phyloP scores from a whole-genome alignment of 2,888 invertebrate genomes.

The Drosophila putrida region DNA sequence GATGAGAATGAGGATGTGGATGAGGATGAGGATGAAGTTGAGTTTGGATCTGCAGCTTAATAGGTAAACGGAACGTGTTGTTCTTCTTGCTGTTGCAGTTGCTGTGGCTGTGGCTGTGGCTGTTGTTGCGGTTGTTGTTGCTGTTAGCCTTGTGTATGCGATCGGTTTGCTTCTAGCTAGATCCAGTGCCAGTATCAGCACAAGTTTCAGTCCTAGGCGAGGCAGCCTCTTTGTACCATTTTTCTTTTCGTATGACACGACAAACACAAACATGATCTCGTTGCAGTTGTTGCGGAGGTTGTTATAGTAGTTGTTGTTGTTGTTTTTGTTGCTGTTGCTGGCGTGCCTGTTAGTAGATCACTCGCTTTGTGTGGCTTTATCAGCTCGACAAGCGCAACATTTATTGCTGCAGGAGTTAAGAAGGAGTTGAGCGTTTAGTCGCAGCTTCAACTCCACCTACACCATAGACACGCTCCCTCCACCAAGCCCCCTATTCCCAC shows the following conservation, averaged over 20 bases:
- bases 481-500: neutral
- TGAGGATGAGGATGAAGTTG: slow-evolving; percentile 32
- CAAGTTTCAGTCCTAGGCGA: slow-evolving; percentile 41
- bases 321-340: slow-evolving; percentile 56
- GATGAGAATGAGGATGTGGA: slow-evolving; percentile 39
- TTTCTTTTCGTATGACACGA: slow-evolving; percentile 80
- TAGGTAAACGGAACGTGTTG: slow-evolving; percentile 38
- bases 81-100: slow-evolving; percentile 35
- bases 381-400: slow-evolving; percentile 77
- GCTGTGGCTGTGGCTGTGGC: slow-evolving; percentile 35
- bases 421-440: slow-evolving; percentile 69
- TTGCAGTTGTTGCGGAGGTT: slow-evolving; percentile 60
- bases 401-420: slow-evolving; percentile 74
- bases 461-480: slow-evolving; percentile 28
- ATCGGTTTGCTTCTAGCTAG: slow-evolving; percentile 47
- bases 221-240: slow-evolving; percentile 60
- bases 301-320: slow-evolving; percentile 48
- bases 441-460: slow-evolving; percentile 70
- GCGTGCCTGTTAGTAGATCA: slow-evolving; percentile 78
- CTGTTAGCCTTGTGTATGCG: slow-evolving; percentile 61
- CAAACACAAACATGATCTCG: slow-evolving; percentile 80
- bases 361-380: slow-evolving; percentile 82
- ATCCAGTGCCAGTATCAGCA: slow-evolving; percentile 7
- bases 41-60: slow-evolving; percentile 23
- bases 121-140: slow-evolving; percentile 36